A percentile compares a stretch with the other conserved stretches of the same genome.
phyloP scores from a whole-genome alignment of 2,888 invertebrate genomes.

The Latheticus oryzae region DNA sequence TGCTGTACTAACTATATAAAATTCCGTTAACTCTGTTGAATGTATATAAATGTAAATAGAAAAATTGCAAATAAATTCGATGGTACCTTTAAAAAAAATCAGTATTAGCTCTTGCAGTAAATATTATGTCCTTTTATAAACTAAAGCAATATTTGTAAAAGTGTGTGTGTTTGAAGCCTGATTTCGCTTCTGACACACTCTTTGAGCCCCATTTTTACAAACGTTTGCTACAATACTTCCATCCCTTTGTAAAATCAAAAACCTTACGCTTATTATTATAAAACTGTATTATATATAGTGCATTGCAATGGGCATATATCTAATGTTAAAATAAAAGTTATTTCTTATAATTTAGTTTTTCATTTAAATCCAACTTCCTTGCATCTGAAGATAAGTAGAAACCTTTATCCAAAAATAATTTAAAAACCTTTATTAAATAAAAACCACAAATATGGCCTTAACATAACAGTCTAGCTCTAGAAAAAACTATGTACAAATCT shows the following conservation, averaged over 20 bases:
- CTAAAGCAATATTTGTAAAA: conserved; percentile 47
- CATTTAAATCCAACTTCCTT: not conserved
- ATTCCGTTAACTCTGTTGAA: conserved; percentile 27
- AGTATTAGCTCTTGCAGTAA: conserved; percentile 43
- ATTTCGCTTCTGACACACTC: conserved; percentile 41
- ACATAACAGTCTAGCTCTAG: conserved; percentile 37
- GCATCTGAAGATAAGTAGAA: not conserved
- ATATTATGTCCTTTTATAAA: conserved; percentile 34
- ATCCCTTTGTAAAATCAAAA: conserved; percentile 52
- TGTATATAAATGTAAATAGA: conserved; percentile 36
- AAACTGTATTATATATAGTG: conserved; percentile 54
- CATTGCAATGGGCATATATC: conserved; percentile 54
- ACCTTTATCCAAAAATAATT: not conserved
- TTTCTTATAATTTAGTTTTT: conserved; percentile 60
- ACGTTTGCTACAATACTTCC: conserved; percentile 48
- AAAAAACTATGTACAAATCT: conserved; percentile 41
- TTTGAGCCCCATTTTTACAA: conserved; percentile 54
- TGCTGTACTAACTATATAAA: not conserved
- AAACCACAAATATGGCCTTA: conserved; percentile 17
- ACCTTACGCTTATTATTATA: conserved; percentile 63
- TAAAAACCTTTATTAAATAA: conserved; percentile 34
- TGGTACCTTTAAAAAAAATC: conserved; percentile 30
- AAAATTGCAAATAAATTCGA: conserved; percentile 27
- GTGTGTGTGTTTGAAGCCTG: conserved; percentile 45
- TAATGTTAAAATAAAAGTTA: conserved; percentile 62